These are phyloP conservation scores for Lysiphlebus fabarum DNA, from an alignment of 1,140 invertebrate genomes.

Conservation along the genomic window DNA sequence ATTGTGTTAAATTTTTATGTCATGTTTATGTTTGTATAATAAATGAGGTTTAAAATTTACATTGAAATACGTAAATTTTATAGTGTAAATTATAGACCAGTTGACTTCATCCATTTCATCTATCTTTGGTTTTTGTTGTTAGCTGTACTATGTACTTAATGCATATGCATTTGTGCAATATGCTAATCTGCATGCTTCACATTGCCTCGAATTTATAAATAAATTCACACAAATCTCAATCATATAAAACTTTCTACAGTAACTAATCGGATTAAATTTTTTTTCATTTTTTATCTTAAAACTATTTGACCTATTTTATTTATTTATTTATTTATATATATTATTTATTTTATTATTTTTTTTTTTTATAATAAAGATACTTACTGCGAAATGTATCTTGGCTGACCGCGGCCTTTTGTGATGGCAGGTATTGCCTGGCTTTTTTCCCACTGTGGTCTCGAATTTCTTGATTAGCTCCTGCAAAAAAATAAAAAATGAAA, in stretches of 20 bases:
- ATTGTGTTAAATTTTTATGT: too few species aligned
- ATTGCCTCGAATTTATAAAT: neutral
- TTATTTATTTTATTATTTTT: neutral
- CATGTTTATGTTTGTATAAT: too few species aligned
- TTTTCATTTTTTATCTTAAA: neutral
- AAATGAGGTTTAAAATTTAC: too few species aligned
- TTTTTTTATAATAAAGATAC: conserved; percentile 56
- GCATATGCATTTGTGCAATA: conserved; percentile 15
- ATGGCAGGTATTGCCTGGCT: conserved; percentile 73
- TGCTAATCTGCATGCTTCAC: conserved; percentile 12
- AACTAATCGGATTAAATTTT: neutral
- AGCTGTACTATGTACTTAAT: neutral
- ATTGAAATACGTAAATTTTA: too few species aligned
- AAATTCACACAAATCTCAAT: neutral
- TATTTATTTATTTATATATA: neutral
- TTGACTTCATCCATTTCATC: too few species aligned
- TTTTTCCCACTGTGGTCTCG: conserved; percentile 91
- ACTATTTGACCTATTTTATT: neutral
- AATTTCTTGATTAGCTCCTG: conserved; percentile 85
- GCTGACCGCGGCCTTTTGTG: conserved; percentile 65
- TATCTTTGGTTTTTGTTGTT: too few species aligned
- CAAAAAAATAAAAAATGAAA: conserved; percentile 36
- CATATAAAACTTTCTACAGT: conserved; percentile 6
- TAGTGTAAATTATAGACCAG: too few species aligned
- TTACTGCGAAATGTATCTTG: conserved; percentile 76